Percentiles rank a stretch among this genome's conserved stretches.
phyloP scores from a whole-genome alignment of 2,888 invertebrate genomes.

The Acanthosoma haemorrhoidale region DNA sequence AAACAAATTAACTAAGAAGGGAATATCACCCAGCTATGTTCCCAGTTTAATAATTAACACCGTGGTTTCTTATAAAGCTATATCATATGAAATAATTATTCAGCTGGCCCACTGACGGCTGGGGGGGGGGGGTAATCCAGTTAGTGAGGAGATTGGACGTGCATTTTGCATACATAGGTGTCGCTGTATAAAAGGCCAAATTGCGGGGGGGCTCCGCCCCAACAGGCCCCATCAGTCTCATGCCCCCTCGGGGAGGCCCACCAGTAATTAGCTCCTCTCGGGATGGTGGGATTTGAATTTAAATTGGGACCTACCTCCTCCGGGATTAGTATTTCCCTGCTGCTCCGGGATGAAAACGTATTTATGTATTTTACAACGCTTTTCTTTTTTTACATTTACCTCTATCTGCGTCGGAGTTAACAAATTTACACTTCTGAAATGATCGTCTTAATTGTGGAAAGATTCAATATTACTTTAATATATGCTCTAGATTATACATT shows the following conservation, averaged over 20 bases:
- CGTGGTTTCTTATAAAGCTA: too few relatives aligned
- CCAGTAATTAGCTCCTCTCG: conserved; percentile 9
- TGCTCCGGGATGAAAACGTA: not conserved
- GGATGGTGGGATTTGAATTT: conserved; percentile 7
- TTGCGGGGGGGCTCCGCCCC: not conserved
- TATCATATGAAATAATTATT: too few relatives aligned
- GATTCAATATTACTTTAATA: too few relatives aligned
- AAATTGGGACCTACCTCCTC: conserved; percentile 2
- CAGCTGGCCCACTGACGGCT: too few relatives aligned
- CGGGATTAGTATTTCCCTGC: not conserved
- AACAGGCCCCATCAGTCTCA: not conserved
- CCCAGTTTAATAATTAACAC: too few relatives aligned
- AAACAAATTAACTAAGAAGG: too few relatives aligned
- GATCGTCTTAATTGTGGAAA: too few relatives aligned
- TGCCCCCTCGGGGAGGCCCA: not conserved
- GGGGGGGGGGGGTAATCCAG: not conserved
- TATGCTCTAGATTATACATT: too few relatives aligned
- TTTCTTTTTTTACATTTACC: not conserved
- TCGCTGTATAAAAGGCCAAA: not conserved
- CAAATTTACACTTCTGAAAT: too few relatives aligned
- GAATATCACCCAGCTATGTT: too few relatives aligned
- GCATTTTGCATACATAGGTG: not conserved
- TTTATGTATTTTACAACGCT: not conserved
- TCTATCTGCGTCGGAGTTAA: too few relatives aligned
- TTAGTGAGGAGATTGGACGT: not conserved